Base-by-base conservation (phyloP, 1,140 invertebrate genomes). In the Delia radicum region DNA sequence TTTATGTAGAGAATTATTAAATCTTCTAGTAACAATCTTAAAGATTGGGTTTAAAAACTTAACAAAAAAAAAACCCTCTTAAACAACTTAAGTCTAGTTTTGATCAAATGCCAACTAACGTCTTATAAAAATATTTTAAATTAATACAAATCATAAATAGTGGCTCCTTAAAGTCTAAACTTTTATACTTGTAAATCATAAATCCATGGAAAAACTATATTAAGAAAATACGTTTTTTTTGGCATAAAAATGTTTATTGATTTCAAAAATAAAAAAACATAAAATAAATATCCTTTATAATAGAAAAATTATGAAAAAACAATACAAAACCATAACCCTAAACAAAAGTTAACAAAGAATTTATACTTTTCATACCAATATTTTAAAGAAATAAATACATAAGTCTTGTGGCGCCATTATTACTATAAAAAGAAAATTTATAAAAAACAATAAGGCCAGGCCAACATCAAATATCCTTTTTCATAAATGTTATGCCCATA, bases 181-280 rank as follows among this genome's bases (percentile, higher is more conserved):
- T 21, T 55, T 21, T 55, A 8, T 55, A 8, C 48, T 21, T 21
- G 8, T 55, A 10, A 55, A 55, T n/a, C 48, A 55, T 55, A 55
- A 55, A 55, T 55, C 48, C 24, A 55, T 15, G n/a, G 42, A 24
- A 18, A 21, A 55, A 55, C 13, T 37, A 13, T 10, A 37, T 7
- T 10, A 37, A 37, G 18, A 55, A 55, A 24, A 18, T 3, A 55
- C n/a, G 24, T 21, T 21, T 55, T 21, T 55, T 55, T 55, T 55
- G 48, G 48, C 48, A 55, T 55, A 55, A 55, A 55, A 21, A 55
- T 55, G 48, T 55, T 55, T 55, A 55, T 55, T 55, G 48, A 55
- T 55, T 55, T 48, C 18, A n/a, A 55, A 55, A 21, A 55, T 7
- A 55, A 55, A 55, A 55, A n/a, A 24, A 55, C 18, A 55, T 3